Conservation (phyloP, 2,797 vertebrate species). For the Cryptoprocta ferox region DNA sequence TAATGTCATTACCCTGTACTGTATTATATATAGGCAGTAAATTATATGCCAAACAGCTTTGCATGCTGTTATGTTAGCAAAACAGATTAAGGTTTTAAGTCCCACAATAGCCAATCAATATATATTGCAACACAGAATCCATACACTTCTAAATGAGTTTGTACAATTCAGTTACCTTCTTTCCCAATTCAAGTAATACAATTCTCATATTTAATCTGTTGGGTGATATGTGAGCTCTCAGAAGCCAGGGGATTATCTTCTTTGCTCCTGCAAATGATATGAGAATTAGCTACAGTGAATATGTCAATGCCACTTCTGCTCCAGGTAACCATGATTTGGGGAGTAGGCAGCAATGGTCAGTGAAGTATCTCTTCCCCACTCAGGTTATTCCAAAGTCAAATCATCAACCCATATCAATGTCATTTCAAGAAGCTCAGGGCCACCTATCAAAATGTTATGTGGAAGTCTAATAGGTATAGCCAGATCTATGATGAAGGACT, state of each 20-base stretch:
- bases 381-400: neutral
- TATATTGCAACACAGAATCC: conserved; percentile 69
- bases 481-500: neutral
- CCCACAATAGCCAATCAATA: conserved; percentile 77
- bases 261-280: conserved; percentile 55
- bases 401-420: neutral
- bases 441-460: neutral
- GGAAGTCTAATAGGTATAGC: neutral
- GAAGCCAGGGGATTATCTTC: conserved; percentile 69
- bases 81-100: conserved; percentile 77
- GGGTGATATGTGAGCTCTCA: conserved; percentile 44
- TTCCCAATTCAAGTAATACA: conserved; percentile 43
- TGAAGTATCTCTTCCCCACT: neutral
- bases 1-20: neutral
- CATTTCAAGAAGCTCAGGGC: neutral
- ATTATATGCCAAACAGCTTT: conserved; percentile 58
- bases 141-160: conserved; percentile 72
- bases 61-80: conserved; percentile 67
- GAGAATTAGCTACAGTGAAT: conserved; percentile 16
- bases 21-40: neutral
- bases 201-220: conserved; percentile 63
- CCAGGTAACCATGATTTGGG: neutral
- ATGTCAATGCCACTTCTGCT: neutral
- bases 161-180: conserved; percentile 56
- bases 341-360: neutral